Evolutionary conservation across 2,113 vertebrate species (phyloP), one percentile per base, ranked within the genome.

Genomic region (Ptychochromis oligacanthus): DNA sequence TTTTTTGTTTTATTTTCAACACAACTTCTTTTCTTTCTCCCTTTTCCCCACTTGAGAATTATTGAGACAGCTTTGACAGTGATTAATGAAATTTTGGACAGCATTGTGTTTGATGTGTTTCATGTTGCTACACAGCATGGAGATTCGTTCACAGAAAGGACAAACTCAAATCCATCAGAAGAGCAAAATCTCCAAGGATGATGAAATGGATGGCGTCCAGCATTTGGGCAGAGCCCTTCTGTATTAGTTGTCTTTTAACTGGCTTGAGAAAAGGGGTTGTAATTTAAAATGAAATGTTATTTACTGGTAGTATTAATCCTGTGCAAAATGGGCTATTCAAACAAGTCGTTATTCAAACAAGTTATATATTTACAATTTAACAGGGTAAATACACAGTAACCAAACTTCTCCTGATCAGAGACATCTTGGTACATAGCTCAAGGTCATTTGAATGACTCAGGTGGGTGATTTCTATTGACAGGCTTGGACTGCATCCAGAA

Each of bases 391-490:
- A 90, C 11, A 6, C 7, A 58, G 52, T 75, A 28, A 43, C 17
- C n/a, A 12, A 60, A 22, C 55, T 76, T 65, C 22, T 82, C 15
- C 2, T 43, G 46, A 72, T 61, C 22, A 55, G 1, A 46, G 15
- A 65, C 54, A 26, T 14, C 28, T 2, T 0, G 7, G 13, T 28
- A 18, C 11, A 24, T 4, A 56, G n/a, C 80, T 86, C 80, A 89
- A 85, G 82, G 87, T 81, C 61, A 62, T 85, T 58, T 79, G 26
- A 90, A 84, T 20, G 59, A 84, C 84, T 77, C 70, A 6, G 52
- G 36, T 52, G 34, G 28, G 10, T 43, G 72, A 61, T 24, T 14
- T n/a, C 9, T 62, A 55, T 83, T 59, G 75, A 89, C 60, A 79
- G 62, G 22, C 18, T 43, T 74, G 86, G 55, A 64, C 5, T 13